Evolutionary conservation across 2,113 vertebrate species (phyloP), one percentile per base, ranked within the genome.

Genomic region (Cephalophus harveyi): DNA sequence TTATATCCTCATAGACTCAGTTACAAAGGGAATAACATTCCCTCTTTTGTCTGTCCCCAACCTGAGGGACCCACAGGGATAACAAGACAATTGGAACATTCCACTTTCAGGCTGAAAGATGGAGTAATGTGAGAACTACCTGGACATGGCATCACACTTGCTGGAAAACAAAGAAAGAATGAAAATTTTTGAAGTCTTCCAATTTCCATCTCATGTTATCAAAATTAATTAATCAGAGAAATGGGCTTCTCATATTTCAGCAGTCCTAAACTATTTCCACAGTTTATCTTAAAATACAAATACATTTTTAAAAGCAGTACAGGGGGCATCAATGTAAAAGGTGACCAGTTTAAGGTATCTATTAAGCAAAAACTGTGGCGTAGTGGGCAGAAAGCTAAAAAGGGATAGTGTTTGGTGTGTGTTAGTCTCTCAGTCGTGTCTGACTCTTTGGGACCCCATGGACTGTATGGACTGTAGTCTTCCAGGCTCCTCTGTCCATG

Each of bases 171-270:
- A 43, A 91, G n/a, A 86, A 92, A 82, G 25, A 89, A 67, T 50
- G 55, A 89, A 78, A 60, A 13, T 14, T 19, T 74, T 67, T 71
- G 33, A n/a, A 91, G 78, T 88, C 36, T 55, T 87, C 36, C 54
- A 50, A 74, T 91, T 71, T 60, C 23, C 23, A 87, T 28, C 36
- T 88, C 62, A 92, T 54, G 30, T 81, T 87, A 40, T 40, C 46
- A 76, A 62, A 83, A 92, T 95, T 83, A 92, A 15, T 62, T 88
- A 96, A 30, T 30, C 30, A 83, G 93, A 94, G 67, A 94, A 46
- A 14, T 46, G 33, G 13, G 5, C 33, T 94, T 74, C 59, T 71
- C 52, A n/a, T 3, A 87, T 91, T 59, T 64, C 71, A 74, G 50
- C 21, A 59, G 43, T 71, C 59, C 9, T 71, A 81, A 86, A 81